Evolutionary conservation across 53 echinoderm and acorn worm species (phyloP), one percentile per base, ranked within the genome.

Genomic region (Pentamera pediparva): DNA sequence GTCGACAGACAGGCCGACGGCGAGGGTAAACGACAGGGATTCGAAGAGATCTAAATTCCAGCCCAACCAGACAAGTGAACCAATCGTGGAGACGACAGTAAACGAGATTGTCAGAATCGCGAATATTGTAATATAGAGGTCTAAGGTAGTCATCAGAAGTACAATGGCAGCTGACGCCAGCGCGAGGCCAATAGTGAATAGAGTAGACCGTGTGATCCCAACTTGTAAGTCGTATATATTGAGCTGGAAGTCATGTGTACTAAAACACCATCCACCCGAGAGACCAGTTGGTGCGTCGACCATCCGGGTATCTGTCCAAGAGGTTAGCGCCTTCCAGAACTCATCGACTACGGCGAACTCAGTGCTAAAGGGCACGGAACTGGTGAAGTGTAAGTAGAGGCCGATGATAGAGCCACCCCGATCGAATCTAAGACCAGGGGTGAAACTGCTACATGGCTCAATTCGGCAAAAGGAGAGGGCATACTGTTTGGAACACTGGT

Each of bases 21-120:
- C 63, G 8, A 90, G 57, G 3, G 81, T 65, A 13, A 90, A 59
- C 15, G 80, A 70, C 6, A 79, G 36, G 17, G 86, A 79, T 37
- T 90, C 91, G 18, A 86, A 62, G 18, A 90, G 72, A 40, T 90
- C 86, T 29, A 90, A 47, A 41, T 90, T 74, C 91, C 91, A 90
- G 11, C 86, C 86, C 4, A 79, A 54, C 11, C 79, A 49, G 15
- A 90, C 85, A 47, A 90, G 60, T 8, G 43, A 35, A 13, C 75
- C 91, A 0, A 90, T 19, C 0, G 80, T 76, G 3, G 64, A 75
- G n/a, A 80, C 75, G n/a, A 90, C 83, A 6, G 82, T 83, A 28
- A 83, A 52, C 5, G 78, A 55, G 17, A 90, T 86, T 8, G 89
- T 82, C 13, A 83, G 1, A 10, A 86, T 61, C 12, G 83, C 83